phyloP scores from a whole-genome alignment of 2,797 vertebrate genomes.

The Pipistrellus pygmaeus region DNA sequence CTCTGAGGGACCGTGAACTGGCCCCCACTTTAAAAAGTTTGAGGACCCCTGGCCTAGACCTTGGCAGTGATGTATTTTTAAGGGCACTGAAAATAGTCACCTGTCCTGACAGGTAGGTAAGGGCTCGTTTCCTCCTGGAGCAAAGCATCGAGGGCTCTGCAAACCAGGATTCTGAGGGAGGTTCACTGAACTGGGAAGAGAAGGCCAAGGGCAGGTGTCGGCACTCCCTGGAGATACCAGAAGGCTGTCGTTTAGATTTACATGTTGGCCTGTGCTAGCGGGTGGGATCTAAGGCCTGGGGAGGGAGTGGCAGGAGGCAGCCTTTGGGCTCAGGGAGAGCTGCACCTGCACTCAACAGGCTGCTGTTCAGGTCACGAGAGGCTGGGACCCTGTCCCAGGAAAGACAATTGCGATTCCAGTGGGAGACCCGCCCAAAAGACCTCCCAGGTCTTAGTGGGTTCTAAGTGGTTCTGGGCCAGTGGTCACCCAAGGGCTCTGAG shows the following conservation, averaged over 20 bases:
- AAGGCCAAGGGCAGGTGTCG: background rate
- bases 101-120: background rate
- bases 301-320: background rate
- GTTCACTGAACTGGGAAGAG: background rate
- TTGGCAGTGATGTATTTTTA: background rate
- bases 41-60: too few species aligned
- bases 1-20: too few species aligned
- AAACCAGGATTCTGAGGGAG: background rate
- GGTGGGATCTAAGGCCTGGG: background rate
- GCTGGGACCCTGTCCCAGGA: background rate
- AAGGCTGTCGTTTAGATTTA: background rate
- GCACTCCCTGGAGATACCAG: rapidly evolving
- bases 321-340: background rate
- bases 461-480: background rate
- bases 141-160: background rate
- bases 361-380: background rate
- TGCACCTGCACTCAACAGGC: background rate
- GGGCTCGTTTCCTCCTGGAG: background rate
- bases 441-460: background rate
- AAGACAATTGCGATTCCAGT: background rate
- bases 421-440: background rate
- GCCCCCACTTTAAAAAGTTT: too few species aligned
- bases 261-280: too few species aligned
- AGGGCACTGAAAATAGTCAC: background rate
- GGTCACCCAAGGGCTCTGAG: background rate